Evolutionary conservation across 2,888 invertebrate genomes (phyloP).

Genomic region (Megastigmus dorsalis): DNA sequence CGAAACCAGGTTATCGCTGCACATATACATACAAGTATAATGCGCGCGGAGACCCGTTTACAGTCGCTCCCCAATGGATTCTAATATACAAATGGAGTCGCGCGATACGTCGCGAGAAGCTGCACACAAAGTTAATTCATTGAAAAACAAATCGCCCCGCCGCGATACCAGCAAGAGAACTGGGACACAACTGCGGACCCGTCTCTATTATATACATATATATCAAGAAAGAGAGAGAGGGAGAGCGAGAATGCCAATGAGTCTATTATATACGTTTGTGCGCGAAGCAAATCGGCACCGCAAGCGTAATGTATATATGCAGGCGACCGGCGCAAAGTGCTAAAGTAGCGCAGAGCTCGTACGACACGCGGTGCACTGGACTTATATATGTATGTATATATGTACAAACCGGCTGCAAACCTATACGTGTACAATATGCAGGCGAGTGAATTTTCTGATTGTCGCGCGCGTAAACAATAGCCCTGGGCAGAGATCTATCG

Average conservation of each 20-base stretch:
- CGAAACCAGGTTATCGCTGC: too few species aligned
- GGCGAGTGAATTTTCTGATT: neutral
- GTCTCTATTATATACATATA: neutral
- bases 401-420: neutral
- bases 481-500: too few species aligned
- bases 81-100: too few species aligned
- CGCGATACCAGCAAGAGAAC: neutral
- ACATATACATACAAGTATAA: too few species aligned
- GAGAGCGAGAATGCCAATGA: neutral
- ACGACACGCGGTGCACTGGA: neutral
- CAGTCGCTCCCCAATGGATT: too few species aligned
- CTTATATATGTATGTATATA: too few species aligned
- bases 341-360: slow-evolving; percentile 29
- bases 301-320: too few species aligned
- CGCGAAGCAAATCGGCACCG: neutral
- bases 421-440: too few species aligned
- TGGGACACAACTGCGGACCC: too few species aligned
- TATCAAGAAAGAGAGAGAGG: neutral
- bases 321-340: neutral
- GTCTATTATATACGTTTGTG: too few species aligned
- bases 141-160: slow-evolving; percentile 9
- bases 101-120: too few species aligned
- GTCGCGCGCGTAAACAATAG: slow-evolving; percentile 32
- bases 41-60: too few species aligned
- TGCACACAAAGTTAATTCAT: neutral